phyloP scores from a whole-genome alignment of 2,113 vertebrate species.

The Motacilla tschutschensis region DNA sequence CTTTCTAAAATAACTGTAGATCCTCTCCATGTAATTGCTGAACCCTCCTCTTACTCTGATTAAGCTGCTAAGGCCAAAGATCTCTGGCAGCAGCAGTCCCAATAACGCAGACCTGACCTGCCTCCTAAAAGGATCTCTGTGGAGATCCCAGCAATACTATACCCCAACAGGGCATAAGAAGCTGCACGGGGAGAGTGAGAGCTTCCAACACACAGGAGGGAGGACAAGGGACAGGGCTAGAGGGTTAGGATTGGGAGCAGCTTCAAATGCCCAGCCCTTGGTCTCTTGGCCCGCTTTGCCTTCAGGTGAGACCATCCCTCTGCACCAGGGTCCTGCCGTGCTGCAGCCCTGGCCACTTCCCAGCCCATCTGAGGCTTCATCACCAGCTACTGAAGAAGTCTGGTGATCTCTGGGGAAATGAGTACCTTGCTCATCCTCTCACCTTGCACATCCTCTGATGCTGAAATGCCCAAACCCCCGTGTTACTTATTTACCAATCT shows the following conservation, averaged over 20 bases:
- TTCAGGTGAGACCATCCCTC: not conserved
- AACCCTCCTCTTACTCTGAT: not conserved
- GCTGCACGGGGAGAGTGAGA: not conserved
- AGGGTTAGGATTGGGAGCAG: not conserved
- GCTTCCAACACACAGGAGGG: not conserved
- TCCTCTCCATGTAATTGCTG: not conserved
- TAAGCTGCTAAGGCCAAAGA: not conserved
- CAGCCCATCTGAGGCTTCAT: not conserved
- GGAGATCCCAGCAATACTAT: not conserved
- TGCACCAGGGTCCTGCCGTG: not conserved
- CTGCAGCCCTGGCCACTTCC: not conserved
- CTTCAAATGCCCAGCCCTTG: not conserved
- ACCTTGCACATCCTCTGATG: not conserved
- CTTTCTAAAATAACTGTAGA: not conserved
- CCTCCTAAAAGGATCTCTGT: not conserved
- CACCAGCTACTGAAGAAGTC: not conserved
- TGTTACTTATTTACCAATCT: not conserved
- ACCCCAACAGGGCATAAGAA: not conserved
- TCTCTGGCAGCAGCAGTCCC: not conserved
- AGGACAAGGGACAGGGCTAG: rapidly evolving
- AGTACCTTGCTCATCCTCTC: not conserved
- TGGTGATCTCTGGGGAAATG: not conserved
- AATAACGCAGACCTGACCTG: rapidly evolving
- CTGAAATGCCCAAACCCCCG: not conserved
- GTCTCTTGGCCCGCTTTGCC: not conserved